A percentile compares a stretch with the other conserved stretches of the same genome.
Conservation (phyloP, 2,113 vertebrate genomes). For the Sinosuthora webbiana region DNA sequence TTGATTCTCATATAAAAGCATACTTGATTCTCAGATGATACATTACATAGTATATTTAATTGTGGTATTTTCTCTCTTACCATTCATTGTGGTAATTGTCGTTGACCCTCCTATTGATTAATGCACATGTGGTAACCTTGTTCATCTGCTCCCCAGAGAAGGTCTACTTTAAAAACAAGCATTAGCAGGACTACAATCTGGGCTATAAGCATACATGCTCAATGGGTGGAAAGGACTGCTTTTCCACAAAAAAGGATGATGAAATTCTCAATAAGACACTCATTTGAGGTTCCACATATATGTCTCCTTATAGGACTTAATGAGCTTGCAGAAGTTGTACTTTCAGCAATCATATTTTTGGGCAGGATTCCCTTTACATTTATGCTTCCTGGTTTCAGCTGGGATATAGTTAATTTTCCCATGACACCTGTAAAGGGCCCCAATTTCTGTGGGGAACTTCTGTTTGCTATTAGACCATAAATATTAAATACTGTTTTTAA, state of each 20-base stretch:
- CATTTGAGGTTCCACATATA: neutral
- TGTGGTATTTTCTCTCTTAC: neutral
- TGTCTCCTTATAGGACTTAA: neutral
- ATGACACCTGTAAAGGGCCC: neutral
- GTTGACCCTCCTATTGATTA: neutral
- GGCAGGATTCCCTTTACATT: neutral
- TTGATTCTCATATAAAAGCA: neutral
- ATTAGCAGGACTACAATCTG: neutral
- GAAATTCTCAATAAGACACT: neutral
- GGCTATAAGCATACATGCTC: neutral
- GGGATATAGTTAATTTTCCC: neutral
- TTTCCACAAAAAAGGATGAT: neutral
- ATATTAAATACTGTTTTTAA: constrained; percentile 6
- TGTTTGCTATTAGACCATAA: neutral
- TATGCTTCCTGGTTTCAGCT: neutral
- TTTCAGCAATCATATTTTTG: neutral
- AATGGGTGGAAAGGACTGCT: neutral
- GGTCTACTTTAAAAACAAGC: neutral
- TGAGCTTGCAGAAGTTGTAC: neutral
- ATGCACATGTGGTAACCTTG: neutral
- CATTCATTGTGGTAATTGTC: neutral
- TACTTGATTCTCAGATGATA: neutral
- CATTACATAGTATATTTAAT: neutral
- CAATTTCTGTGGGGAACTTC: neutral
- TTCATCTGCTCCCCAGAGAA: neutral